Conservation (phyloP, 53 echinoderm and acorn worm species). For the Echinarachnius parma region DNA sequence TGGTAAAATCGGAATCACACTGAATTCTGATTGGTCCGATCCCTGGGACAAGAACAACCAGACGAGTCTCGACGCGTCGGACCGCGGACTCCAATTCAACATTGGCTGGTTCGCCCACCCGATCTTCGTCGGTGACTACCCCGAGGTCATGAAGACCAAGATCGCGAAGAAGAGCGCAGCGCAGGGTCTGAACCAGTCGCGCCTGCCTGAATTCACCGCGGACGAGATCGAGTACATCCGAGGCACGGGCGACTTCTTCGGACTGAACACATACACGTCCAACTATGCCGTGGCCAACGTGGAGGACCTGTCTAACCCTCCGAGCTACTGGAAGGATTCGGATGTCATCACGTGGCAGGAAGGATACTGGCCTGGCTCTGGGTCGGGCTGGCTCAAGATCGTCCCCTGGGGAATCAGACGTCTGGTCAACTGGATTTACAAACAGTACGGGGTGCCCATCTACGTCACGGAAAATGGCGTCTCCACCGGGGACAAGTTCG, state of each 20-base stretch:
- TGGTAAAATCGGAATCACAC: slow-evolving; percentile 75
- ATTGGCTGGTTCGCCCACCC: slow-evolving; percentile 86
- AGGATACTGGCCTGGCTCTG: slow-evolving; percentile 69
- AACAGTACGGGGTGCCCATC: slow-evolving; percentile 71
- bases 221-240: slow-evolving; percentile 57
- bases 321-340: slow-evolving; percentile 76
- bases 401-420: slow-evolving; percentile 71
- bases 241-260: slow-evolving; percentile 81
- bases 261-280: slow-evolving; percentile 88
- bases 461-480: slow-evolving; percentile 94
- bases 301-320: slow-evolving; percentile 37
- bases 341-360: slow-evolving; percentile 62
- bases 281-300: slow-evolving; percentile 30
- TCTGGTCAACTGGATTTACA: slow-evolving; percentile 73
- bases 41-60: slow-evolving; percentile 52
- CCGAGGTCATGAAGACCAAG: slow-evolving; percentile 78
- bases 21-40: slow-evolving; percentile 74
- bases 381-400: slow-evolving; percentile 59
- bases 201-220: slow-evolving; percentile 76
- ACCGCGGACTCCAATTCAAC: slow-evolving; percentile 59
- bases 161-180: slow-evolving; percentile 69
- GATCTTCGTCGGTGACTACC: slow-evolving; percentile 86
- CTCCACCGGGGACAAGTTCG: slow-evolving; percentile 67
- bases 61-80: slow-evolving; percentile 58
- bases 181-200: slow-evolving; percentile 63